Evolutionary conservation across 1,140 invertebrate genomes (phyloP).

Genomic region (Atta texana): DNA sequence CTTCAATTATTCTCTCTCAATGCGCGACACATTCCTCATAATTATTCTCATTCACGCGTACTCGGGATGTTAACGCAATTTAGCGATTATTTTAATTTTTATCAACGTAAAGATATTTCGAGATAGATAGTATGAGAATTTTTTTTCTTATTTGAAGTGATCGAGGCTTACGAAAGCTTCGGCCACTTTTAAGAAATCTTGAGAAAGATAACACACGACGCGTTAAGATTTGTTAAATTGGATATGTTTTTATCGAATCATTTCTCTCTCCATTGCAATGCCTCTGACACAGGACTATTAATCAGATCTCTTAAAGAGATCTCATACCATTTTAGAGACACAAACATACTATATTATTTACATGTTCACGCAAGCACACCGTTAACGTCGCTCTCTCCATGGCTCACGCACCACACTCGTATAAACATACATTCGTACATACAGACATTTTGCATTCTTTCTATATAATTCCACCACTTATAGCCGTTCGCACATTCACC

Average conservation of each 20-base stretch:
- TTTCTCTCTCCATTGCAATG: constrained; percentile 1
- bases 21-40: constrained; percentile 43
- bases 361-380: constrained; percentile 72
- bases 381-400: constrained; percentile 36
- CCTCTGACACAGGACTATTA: constrained; percentile 39
- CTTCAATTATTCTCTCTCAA: constrained; percentile 40
- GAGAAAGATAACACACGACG: constrained; percentile 32
- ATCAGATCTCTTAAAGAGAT: constrained; percentile 52
- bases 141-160: neutral
- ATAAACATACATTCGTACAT: constrained; percentile 68
- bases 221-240: neutral
- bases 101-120: constrained; percentile 8
- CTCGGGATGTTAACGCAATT: constrained; percentile 26
- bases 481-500: constrained; percentile 78
- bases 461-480: constrained; percentile 70
- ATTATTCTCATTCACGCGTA: constrained; percentile 44
- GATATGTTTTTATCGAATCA: constrained; percentile 40
- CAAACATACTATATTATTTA: constrained; percentile 74
- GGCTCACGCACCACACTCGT: constrained; percentile 62
- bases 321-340: constrained; percentile 62
- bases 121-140: neutral
- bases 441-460: constrained; percentile 72
- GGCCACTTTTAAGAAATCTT: constrained; percentile 19
- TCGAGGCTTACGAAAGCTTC: constrained; percentile 17
- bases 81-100: neutral